Evolutionary conservation across 2,888 invertebrate genomes (phyloP).

Genomic region (Peribatodes rhomboidaria): DNA sequence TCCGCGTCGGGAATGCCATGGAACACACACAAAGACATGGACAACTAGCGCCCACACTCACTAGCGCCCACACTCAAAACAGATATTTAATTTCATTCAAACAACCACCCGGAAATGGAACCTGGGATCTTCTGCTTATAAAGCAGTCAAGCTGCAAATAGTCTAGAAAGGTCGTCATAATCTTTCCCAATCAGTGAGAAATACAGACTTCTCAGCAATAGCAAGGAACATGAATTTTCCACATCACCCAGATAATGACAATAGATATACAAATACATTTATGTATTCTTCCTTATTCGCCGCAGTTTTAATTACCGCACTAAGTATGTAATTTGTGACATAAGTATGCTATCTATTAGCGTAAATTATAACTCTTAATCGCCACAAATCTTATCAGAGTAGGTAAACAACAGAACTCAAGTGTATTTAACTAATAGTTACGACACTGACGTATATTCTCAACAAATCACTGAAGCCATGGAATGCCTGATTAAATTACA

Average conservation of each 20-base stretch:
- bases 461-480: slow-evolving; percentile 43
- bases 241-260: not conserved
- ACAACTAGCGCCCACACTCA: too few species aligned
- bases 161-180: too few species aligned
- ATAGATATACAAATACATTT: not conserved
- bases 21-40: too few species aligned
- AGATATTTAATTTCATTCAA: too few species aligned
- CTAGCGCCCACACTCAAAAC: too few species aligned
- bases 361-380: not conserved
- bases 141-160: too few species aligned
- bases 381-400: slow-evolving; percentile 32
- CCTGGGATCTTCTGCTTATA: too few species aligned
- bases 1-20: too few species aligned
- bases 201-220: too few species aligned
- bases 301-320: not conserved
- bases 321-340: too few species aligned
- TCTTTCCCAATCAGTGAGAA: too few species aligned
- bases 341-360: not conserved
- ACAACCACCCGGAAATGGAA: too few species aligned
- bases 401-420: slow-evolving; percentile 24
- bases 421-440: not conserved
- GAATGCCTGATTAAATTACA: slow-evolving; percentile 32
- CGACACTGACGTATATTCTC: slow-evolving; percentile 8
- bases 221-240: not conserved
- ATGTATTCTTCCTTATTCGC: not conserved